These are phyloP conservation scores for Yponomeuta plumbellus DNA, from an alignment of 2,888 invertebrate species.

Conservation along the genomic window DNA sequence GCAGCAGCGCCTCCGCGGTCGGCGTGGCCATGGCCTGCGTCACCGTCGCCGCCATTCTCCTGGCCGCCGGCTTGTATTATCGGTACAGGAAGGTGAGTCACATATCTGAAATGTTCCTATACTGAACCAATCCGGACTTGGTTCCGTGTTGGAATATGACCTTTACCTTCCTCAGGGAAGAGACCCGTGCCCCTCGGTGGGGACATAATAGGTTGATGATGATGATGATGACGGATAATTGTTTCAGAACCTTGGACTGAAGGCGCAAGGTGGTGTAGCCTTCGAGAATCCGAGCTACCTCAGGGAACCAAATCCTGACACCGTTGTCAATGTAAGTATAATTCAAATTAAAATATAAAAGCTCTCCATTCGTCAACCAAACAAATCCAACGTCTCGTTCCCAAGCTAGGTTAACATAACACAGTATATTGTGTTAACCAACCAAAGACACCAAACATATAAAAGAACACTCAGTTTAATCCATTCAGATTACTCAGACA, in stretches of 20 bases:
- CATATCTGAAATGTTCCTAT: neutral
- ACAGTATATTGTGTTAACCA: no score
- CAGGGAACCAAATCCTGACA: constrained; percentile 85
- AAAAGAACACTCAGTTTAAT: no score
- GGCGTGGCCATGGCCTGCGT: constrained; percentile 79
- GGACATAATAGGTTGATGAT: no score
- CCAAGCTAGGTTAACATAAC: no score
- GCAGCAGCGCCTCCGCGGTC: constrained; percentile 78
- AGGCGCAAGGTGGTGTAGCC: constrained; percentile 85
- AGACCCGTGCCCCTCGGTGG: no score
- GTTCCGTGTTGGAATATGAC: no score
- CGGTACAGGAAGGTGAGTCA: constrained; percentile 73
- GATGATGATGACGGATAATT: neutral
- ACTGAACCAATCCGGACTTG: no score
- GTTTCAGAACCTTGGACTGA: constrained; percentile 75
- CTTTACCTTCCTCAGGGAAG: no score
- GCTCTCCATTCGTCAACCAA: neutral
- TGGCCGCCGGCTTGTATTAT: constrained; percentile 79
- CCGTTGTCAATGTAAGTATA: constrained; percentile 81
- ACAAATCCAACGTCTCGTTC: no score
- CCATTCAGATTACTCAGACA: no score
- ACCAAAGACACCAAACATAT: no score
- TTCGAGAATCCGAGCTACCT: constrained; percentile 91
- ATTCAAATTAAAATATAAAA: no score
- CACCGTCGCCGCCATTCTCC: constrained; percentile 77